Evolutionary conservation across 1,140 invertebrate genomes (phyloP), one percentile per base, ranked within the genome.

Genomic region (Atta texana): DNA sequence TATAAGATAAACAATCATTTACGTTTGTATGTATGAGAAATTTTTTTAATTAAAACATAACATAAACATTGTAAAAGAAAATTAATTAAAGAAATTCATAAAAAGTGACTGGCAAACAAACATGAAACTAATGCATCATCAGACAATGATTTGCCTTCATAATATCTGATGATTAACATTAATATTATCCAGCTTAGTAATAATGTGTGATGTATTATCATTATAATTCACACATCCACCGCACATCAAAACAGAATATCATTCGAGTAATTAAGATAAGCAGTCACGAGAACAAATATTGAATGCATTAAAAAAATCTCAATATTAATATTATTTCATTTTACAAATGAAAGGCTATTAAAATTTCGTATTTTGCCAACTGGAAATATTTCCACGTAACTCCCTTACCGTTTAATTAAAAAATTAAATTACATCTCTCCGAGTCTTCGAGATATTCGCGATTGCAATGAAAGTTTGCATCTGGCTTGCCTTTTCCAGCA

Each of bases 231-330:
- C 44, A 66, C 49, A 51, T 16, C 8, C 18, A 14, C 28, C 21
- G 28, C 31, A 24, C 24, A 24, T 24, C 24, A n/a, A n/a, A 53
- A 77, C 21, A 28, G n/a, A 61, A 16, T 63, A 21, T 80, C 31
- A 16, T 80, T n/a, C 24, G 49, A 39, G 69, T 81, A 57, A 81
- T 69, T 69, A 69, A 34, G 16, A 81, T 34, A 74, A 57, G 21
- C 34, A 59, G 7, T 8, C 18, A 51, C 49, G 78, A 28, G 16
- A 10, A 24, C 18, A 28, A 64, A 31, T 34, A 34, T 53, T 4
- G 44, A 14, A 28, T 18, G 31, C 7, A 16, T 31, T 44, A 44
- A 44, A 68, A 24, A 80, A 53, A 14, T 74, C 10, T 82, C 39
- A 44, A 59, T 72, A 51, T 72, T 39, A 72, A 61, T n/a, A 24